Evolutionary conservation across 2,113 vertebrate genomes (phyloP), one percentile per base, ranked within the genome.

Genomic region (Falco punctatus): DNA sequence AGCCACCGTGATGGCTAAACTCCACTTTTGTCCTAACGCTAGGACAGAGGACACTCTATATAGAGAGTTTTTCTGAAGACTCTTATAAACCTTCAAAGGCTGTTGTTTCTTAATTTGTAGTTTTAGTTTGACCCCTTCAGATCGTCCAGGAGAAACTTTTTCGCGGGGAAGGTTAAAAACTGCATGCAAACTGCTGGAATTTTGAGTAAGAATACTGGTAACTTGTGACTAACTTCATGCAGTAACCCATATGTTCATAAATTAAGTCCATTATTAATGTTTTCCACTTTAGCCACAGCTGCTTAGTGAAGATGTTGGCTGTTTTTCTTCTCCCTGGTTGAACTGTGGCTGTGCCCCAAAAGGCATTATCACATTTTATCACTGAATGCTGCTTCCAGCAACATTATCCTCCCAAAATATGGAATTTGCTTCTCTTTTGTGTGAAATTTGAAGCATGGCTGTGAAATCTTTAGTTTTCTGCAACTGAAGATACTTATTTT

Each of bases 391-490:
- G 12, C 21, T 85, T 94, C 96, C 38, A 85, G 62, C 16, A 92
- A 91, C 90, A 88, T 70, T 86, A 79, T 24, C 22, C 49, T 87
- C 62, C 38, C n/a, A 59, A 18, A 64, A 46, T 22, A 79, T 1
- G 13, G 52, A 81, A 67, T 74, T 84, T 32, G 75, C 10, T 64
- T 86, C 10, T 78, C 44, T 73, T 75, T 82, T 46, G 22, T 65
- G 30, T 69, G 69, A 86, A 92, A 81, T 69, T 64, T 80, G 59
- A 94, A 92, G 33, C 61, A 80, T 71, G 38, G 74, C 70, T 82
- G 57, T 86, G 78, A 83, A 92, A 95, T 73, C 19, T 6, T 75
- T 73, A 54, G n/a, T 88, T 95, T 81, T 85, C 69, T 69, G 65
- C 40, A 67, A 52, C 5, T 6, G 13, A 88, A 88, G n/a, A 55